These are phyloP conservation scores for Ciona savignyi DNA, from an alignment of 23 tunicate species.

Conservation along the genomic window DNA sequence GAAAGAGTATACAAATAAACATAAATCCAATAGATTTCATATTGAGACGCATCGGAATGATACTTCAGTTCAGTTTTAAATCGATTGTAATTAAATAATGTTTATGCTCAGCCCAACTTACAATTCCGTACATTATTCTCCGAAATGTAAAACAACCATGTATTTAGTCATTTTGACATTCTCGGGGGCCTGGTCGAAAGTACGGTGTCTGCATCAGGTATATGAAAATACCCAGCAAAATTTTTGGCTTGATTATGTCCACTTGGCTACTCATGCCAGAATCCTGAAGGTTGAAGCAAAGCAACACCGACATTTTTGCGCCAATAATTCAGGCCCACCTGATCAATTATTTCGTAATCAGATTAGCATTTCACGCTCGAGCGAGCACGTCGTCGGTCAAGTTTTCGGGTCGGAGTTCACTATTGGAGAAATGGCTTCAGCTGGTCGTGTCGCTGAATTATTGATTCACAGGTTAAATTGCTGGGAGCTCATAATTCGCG, in stretches of 20 bases:
- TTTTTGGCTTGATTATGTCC: not conserved
- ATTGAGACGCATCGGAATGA: too few species aligned
- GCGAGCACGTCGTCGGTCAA: not conserved
- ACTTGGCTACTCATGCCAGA: not conserved
- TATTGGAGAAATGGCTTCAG: not conserved
- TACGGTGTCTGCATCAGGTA: too few species aligned
- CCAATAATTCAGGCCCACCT: not conserved
- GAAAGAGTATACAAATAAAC: too few species aligned
- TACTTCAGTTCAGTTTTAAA: too few species aligned
- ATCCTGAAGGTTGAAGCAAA: not conserved
- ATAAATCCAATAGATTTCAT: too few species aligned
- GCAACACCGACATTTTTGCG: not conserved
- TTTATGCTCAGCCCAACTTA: too few species aligned
- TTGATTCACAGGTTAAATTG: not conserved
- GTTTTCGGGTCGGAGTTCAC: not conserved
- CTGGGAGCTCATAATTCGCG: not conserved
- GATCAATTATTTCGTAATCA: not conserved
- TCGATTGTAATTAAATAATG: too few species aligned
- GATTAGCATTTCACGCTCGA: not conserved
- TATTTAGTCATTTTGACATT: too few species aligned
- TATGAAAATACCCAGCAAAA: too few species aligned
- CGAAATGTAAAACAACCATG: too few species aligned
- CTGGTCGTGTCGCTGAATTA: not conserved
- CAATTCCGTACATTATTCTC: too few species aligned
- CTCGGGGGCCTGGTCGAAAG: too few species aligned